Evolutionary conservation across 2,113 vertebrate genomes (phyloP).

Genomic region (Colaptes auratus): DNA sequence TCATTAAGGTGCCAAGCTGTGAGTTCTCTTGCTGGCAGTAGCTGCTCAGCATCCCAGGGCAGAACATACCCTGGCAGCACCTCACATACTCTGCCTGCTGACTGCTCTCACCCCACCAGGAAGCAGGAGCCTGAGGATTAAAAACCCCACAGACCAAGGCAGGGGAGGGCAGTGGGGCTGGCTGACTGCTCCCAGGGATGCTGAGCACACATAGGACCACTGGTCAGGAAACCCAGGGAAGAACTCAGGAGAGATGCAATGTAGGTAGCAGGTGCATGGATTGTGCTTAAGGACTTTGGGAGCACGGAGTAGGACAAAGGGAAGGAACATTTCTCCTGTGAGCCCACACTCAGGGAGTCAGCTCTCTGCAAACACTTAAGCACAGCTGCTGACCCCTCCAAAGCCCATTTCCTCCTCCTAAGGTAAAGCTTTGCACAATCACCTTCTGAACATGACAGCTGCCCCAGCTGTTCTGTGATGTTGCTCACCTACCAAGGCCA

Average conservation of each 20-base stretch:
- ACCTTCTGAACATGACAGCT: neutral
- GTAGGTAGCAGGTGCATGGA: neutral
- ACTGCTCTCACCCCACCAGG: rapidly evolving
- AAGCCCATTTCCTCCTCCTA: neutral
- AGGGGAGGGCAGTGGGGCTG: neutral
- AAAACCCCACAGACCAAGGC: neutral
- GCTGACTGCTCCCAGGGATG: neutral
- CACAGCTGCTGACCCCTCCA: neutral
- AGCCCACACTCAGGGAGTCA: neutral
- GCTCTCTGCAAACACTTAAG: neutral
- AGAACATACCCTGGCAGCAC: neutral
- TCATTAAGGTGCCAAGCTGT: neutral
- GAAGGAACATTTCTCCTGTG: neutral
- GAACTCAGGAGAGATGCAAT: neutral
- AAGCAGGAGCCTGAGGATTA: neutral
- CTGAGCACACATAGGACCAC: neutral
- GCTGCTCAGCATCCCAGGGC: neutral
- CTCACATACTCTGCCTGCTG: neutral
- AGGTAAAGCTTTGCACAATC: neutral
- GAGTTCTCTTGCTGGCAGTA: neutral
- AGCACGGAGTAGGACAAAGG: rapidly evolving
- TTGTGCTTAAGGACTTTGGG: neutral
- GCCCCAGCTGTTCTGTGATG: neutral
- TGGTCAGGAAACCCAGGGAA: neutral
- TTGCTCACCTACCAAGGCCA: neutral